Conservation (phyloP, 2,113 vertebrate genomes). For the Psittacara wagleri region DNA sequence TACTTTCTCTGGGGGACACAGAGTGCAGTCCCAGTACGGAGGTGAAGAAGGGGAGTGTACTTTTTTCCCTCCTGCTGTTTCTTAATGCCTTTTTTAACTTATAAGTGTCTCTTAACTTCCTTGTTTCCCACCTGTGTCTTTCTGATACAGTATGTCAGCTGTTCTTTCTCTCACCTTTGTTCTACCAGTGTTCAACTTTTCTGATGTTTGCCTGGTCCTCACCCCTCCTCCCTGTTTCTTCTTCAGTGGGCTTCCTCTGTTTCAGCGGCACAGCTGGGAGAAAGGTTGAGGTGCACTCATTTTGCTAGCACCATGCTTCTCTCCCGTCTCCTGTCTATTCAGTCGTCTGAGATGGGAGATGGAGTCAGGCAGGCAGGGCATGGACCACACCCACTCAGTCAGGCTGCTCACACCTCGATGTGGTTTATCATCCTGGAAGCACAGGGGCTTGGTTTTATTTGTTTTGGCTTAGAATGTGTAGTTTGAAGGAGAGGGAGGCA, state of each 20-base stretch:
- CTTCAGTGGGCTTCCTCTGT: background rate
- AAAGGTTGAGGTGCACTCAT: background rate
- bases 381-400: background rate
- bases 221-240: background rate
- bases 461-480: background rate
- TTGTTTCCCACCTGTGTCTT: background rate
- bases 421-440: background rate
- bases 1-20: background rate
- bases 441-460: background rate
- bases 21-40: rapidly evolving
- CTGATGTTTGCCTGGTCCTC: background rate
- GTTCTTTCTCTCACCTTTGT: background rate
- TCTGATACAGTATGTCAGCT: background rate
- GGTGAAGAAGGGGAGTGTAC: background rate
- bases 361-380: background rate
- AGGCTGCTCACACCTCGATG: background rate
- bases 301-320: background rate
- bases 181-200: background rate
- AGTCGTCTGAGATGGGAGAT: background rate
- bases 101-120: background rate
- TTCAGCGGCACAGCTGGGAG: background rate
- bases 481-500: background rate
- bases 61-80: background rate
- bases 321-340: background rate
- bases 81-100: background rate